A percentile compares a stretch with the other conserved stretches of the same genome.
phyloP scores from a whole-genome alignment of 2,113 vertebrate genomes.

The Platysternon megacephalum region DNA sequence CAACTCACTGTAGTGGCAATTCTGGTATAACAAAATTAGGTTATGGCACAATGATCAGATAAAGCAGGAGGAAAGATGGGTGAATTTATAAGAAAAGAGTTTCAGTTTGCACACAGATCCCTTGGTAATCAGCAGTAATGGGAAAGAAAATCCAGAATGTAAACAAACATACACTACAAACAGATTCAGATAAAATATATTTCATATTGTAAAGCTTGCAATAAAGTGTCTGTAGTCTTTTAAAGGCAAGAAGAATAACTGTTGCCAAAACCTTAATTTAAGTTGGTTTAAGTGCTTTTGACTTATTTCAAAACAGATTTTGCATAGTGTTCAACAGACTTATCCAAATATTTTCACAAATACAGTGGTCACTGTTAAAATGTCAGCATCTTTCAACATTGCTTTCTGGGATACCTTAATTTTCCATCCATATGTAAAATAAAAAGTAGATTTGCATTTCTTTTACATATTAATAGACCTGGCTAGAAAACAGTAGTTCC shows the following conservation, averaged over 20 bases:
- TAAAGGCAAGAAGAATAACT: background rate
- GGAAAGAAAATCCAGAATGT: slow-evolving; percentile 21
- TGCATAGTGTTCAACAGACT: background rate
- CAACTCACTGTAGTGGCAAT: background rate
- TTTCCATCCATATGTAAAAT: background rate
- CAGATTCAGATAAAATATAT: slow-evolving; percentile 29
- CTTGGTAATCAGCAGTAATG: slow-evolving; percentile 29
- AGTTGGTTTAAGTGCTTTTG: background rate
- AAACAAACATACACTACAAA: slow-evolving; percentile 9
- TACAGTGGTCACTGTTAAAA: background rate
- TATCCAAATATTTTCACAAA: background rate
- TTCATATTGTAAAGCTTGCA: slow-evolving; percentile 23
- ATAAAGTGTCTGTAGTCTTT: background rate
- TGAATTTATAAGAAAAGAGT: slow-evolving; percentile 7
- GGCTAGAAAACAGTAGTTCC: background rate
- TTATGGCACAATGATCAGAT: slow-evolving; percentile 33
- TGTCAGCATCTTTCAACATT: background rate
- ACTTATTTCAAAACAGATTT: background rate
- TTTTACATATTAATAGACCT: background rate
- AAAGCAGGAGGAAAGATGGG: slow-evolving; percentile 23
- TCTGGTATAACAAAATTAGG: slow-evolving; percentile 8
- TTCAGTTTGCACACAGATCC: slow-evolving; percentile 20
- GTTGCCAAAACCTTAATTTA: slow-evolving; percentile 38
- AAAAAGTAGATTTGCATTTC: background rate
- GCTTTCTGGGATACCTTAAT: background rate